Percentiles rank a stretch among this genome's conserved stretches.
These are phyloP conservation scores for Iguana delicatissima DNA, from an alignment of 2,797 vertebrate species.

Conservation along the genomic window DNA sequence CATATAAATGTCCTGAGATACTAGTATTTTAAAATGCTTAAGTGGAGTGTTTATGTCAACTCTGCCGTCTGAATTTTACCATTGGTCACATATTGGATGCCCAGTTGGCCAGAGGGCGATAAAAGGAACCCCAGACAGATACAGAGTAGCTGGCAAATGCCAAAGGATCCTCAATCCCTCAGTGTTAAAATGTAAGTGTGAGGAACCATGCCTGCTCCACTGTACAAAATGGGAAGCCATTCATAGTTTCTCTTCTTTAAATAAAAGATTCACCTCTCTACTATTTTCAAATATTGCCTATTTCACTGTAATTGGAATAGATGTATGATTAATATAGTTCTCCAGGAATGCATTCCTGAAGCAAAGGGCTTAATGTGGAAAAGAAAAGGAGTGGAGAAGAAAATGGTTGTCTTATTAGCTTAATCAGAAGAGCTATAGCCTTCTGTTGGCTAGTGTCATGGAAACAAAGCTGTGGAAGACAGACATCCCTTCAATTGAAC, in stretches of 20 bases:
- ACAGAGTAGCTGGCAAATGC: no score
- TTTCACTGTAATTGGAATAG: not conserved
- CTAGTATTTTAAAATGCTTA: no score
- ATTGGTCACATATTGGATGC: no score
- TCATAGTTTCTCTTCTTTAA: slow-evolving; percentile 7
- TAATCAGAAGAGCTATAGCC: not conserved
- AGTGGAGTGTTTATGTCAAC: no score
- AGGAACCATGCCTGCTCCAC: not conserved
- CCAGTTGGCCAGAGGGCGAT: no score
- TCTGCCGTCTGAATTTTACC: no score
- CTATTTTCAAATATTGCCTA: not conserved
- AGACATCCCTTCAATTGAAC: slow-evolving; percentile 47
- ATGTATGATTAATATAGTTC: slow-evolving; percentile 18
- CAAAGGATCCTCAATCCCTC: no score
- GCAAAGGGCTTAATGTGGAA: not conserved
- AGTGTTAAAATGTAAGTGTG: no score
- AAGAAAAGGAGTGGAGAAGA: not conserved
- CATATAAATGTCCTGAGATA: no score
- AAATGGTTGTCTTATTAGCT: slow-evolving; percentile 8
- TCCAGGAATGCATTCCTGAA: slow-evolving; percentile 29
- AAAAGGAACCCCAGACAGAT: no score
- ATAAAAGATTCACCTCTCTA: not conserved
- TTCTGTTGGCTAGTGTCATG: slow-evolving; percentile 51
- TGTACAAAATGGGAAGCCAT: not conserved
- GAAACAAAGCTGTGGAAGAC: slow-evolving; percentile 53